These are phyloP conservation scores for Alsophila aescularia DNA, from an alignment of 2,888 invertebrate genomes.

Conservation along the genomic window DNA sequence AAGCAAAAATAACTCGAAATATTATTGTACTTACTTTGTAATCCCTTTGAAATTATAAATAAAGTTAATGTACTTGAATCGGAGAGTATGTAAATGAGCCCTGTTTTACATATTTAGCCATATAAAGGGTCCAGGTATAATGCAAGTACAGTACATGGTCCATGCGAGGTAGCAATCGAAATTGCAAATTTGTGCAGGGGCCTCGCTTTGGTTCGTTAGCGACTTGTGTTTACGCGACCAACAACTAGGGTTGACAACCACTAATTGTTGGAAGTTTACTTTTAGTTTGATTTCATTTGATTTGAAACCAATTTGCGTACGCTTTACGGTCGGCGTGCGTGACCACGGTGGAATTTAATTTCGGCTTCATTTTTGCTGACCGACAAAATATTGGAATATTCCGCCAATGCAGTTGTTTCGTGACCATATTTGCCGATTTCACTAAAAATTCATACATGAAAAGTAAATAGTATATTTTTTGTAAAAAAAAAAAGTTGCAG, in stretches of 20 bases:
- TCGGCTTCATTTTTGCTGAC: constrained; percentile 12
- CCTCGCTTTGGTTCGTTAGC: constrained; percentile 81
- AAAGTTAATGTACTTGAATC: not conserved
- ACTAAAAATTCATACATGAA: constrained; percentile 5
- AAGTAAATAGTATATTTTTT: no score
- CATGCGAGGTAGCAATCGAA: constrained; percentile 77
- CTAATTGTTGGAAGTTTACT: constrained; percentile 73
- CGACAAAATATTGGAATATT: constrained; percentile 28
- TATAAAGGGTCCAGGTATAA: constrained; percentile 21
- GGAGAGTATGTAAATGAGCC: not conserved
- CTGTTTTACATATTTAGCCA: not conserved
- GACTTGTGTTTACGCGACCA: constrained; percentile 81
- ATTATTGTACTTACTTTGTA: no score
- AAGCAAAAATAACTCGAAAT: no score
- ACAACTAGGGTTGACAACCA: constrained; percentile 74
- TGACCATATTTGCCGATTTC: constrained; percentile 11
- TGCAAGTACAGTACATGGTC: constrained; percentile 45
- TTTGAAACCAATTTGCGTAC: constrained; percentile 35
- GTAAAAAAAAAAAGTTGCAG: not conserved
- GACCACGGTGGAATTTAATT: constrained; percentile 19
- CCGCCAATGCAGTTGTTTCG: constrained; percentile 14
- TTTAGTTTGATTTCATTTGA: constrained; percentile 58
- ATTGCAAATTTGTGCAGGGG: constrained; percentile 84
- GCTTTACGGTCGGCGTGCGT: constrained; percentile 29
- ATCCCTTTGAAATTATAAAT: no score